Base-by-base conservation (phyloP, 2,113 vertebrate genomes). In the Rutilus rutilus region DNA sequence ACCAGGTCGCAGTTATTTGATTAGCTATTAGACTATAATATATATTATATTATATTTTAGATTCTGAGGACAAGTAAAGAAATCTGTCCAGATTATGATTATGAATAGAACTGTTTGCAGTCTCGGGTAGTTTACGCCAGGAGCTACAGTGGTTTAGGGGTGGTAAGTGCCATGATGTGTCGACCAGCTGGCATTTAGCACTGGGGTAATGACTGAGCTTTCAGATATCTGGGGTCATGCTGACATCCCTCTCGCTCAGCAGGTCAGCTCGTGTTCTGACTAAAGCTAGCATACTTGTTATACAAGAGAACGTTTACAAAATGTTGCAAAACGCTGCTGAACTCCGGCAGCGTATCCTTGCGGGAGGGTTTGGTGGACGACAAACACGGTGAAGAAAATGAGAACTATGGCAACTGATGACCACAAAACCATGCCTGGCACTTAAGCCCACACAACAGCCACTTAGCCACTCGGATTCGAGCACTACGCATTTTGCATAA, bases 101-200 rank as follows among this genome's bases (percentile, higher is more conserved):
- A 6, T 75, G 42, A 57, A 57, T 8, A 21, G 19, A 57, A 21
- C 2, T 8, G 19, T 23, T 3, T 23, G 45, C 73, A 1, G 10
- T 75, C 47, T 75, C 7, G 23, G 21, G 42, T 47, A 42, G 73
- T 47, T 25, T 25, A 50, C 50, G 45, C 5, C n/a, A 75, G 42
- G 21, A 47, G 42, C 42, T 50, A 45, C 42, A 27, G n/a, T 50
- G 45, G n/a, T 76, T 76, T 27, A 50, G 6, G 2, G n/a, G 45
- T 17, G 42, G 45, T 36, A 52, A 17, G 25, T 25, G 25, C 45
- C 19, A 27, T 11, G 15, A 21, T 71, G 39, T 47, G 42, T 27
- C 27, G 73, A 47, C 74, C 42, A 50, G 50, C 39, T 81, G 60
- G n/a, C n/a, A 81, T 81, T 81, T 81, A 81, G 47, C 60, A 30